Evolutionary conservation across 2,797 vertebrate genomes (phyloP).

Genomic region (Vipera latastei): DNA sequence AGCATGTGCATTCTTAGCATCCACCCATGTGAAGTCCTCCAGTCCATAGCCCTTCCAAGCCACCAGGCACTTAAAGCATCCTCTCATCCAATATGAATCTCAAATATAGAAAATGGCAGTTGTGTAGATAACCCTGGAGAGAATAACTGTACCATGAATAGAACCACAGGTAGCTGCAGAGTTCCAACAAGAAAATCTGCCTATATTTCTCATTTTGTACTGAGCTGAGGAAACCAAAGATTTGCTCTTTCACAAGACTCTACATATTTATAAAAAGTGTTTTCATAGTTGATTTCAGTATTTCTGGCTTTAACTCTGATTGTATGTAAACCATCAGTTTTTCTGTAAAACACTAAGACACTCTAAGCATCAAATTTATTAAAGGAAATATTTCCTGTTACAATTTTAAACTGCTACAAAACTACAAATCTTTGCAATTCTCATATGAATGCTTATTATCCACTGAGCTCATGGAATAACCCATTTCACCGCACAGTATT

Average conservation of each 20-base stretch:
- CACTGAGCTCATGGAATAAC: background rate
- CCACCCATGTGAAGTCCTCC: too few species aligned
- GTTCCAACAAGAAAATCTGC: background rate
- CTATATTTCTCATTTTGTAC: background rate
- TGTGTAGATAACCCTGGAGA: background rate
- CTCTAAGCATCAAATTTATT: background rate
- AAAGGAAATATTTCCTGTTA: background rate
- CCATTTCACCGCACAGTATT: accelerated
- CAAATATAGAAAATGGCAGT: background rate
- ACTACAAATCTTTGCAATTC: background rate
- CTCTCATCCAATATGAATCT: too few species aligned
- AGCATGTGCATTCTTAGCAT: too few species aligned
- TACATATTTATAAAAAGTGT: background rate
- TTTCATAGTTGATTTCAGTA: background rate
- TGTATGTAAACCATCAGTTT: background rate
- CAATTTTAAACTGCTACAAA: background rate
- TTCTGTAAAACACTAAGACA: background rate
- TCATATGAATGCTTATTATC: background rate
- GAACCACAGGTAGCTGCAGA: background rate
- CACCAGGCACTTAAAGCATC: too few species aligned
- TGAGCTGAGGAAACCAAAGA: background rate
- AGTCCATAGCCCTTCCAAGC: too few species aligned
- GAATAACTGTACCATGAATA: background rate
- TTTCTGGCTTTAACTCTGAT: background rate
- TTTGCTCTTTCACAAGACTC: background rate